phyloP scores from a whole-genome alignment of 2,113 vertebrate genomes.

The Chloroceryle aenea region DNA sequence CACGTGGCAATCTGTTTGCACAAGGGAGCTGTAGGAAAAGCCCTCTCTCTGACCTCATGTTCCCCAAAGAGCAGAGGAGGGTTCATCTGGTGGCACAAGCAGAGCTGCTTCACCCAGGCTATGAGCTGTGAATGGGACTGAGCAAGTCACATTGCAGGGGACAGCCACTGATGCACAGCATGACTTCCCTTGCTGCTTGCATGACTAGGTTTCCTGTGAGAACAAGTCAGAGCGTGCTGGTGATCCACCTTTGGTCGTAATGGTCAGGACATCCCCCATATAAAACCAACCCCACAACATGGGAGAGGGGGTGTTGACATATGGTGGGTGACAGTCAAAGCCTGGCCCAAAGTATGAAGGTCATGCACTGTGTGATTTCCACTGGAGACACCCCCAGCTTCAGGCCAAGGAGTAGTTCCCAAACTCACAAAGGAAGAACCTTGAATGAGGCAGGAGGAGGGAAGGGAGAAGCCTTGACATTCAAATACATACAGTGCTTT shows the following conservation, averaged over 20 bases:
- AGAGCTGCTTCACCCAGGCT: neutral
- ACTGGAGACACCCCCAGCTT: neutral
- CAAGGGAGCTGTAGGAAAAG: neutral
- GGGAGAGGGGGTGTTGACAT: neutral
- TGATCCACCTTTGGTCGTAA: neutral
- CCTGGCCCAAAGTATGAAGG: neutral
- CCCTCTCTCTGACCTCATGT: accelerated
- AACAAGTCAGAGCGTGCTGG: neutral
- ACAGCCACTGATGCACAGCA: accelerated
- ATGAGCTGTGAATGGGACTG: accelerated
- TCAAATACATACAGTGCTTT: neutral
- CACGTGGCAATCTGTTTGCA: accelerated
- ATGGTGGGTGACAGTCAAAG: accelerated
- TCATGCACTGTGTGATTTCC: neutral
- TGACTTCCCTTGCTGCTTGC: neutral
- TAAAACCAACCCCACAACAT: neutral
- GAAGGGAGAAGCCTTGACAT: neutral
- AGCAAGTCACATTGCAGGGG: neutral
- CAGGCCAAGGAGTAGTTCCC: neutral
- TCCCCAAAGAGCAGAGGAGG: neutral
- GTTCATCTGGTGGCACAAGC: neutral
- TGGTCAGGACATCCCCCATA: too few relatives aligned
- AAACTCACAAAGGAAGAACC: neutral
- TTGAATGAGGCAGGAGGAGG: neutral
- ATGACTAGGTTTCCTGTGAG: neutral